Base-by-base conservation (phyloP, 2,113 vertebrate species). In the Clinocottus analis region DNA sequence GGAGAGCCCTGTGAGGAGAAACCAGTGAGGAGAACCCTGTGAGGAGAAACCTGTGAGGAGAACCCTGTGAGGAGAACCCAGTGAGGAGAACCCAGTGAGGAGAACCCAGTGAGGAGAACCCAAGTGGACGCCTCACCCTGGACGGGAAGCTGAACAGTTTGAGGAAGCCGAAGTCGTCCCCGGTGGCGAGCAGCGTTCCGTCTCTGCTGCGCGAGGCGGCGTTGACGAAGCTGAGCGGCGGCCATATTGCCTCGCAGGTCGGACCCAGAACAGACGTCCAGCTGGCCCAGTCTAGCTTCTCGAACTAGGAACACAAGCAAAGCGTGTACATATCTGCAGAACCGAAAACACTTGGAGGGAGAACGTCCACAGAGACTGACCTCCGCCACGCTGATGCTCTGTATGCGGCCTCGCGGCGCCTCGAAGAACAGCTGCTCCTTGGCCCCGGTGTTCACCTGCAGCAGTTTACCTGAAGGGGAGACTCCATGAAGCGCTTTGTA, bases 351-450 rank as follows among this genome's bases (percentile, higher is more conserved):
- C 33, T 3, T 1, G 5, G 5, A 3, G 33, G 33, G 33, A 33
- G 6, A 1, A 33, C 33, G 33, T 33, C 39, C 39, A 39, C 37
- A 41, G 29, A 33, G 33, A 3, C 14, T 2, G 23, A 91, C 90
- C 85, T 91, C 87, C 0, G 80, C 51, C 6, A 74, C 25, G 3
- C 71, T 87, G 80, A 94, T 92, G 88, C 69, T 91, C 65, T 92
- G 92, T 45, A 37, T 73, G 2, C 88, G 83, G 86, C 98, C 98
- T 92, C 98, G 95, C 0, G 98, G 98, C 60, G 98, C 97, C 95
- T 99, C 98, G 83, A 97, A 99, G 94, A 99, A 99, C 0, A 99
- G 92, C 75, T 98, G 98, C 89, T 99, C 97, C 95, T 97, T 98
- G 87, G 96, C 96, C 89, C 97, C 97, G 6, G 98, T 97, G 95